Evolutionary conservation across 1,140 invertebrate species (phyloP).

Genomic region (Euura lappo): DNA sequence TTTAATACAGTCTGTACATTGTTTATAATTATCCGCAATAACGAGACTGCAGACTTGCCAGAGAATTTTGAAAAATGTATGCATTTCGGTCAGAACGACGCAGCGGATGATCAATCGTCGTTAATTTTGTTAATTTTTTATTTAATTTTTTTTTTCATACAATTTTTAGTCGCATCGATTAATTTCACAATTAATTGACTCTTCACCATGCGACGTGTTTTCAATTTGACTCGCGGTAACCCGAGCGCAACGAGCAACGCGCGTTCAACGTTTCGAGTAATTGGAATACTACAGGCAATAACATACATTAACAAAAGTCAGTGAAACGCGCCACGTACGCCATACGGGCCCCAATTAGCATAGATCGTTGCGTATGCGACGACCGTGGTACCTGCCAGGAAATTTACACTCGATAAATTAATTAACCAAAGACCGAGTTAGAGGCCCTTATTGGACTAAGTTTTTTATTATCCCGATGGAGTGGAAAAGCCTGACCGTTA

Average conservation of each 20-base stretch:
- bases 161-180: not conserved
- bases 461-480: too few species aligned
- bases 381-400: not conserved
- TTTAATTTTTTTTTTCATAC: not conserved
- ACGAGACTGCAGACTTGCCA: not conserved
- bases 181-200: slow-evolving; percentile 2
- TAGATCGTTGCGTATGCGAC: not conserved
- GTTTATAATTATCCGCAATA: not conserved
- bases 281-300: not conserved
- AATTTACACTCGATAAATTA: not conserved
- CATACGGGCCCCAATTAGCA: not conserved
- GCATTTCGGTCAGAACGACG: too few species aligned
- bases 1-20: not conserved
- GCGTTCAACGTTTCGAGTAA: slow-evolving; percentile 6
- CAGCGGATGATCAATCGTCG: too few species aligned
- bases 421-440: not conserved
- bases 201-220: not conserved
- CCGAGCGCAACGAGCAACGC: not conserved
- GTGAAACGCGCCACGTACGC: slow-evolving; percentile 1
- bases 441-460: too few species aligned
- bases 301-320: slow-evolving; percentile 1
- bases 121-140: not conserved
- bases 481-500: too few species aligned
- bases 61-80: not conserved
- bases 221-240: not conserved